Evolutionary conservation across 2,797 vertebrate species (phyloP), one percentile per base, ranked within the genome.

Genomic region (Rhinatrema bivittatum): DNA sequence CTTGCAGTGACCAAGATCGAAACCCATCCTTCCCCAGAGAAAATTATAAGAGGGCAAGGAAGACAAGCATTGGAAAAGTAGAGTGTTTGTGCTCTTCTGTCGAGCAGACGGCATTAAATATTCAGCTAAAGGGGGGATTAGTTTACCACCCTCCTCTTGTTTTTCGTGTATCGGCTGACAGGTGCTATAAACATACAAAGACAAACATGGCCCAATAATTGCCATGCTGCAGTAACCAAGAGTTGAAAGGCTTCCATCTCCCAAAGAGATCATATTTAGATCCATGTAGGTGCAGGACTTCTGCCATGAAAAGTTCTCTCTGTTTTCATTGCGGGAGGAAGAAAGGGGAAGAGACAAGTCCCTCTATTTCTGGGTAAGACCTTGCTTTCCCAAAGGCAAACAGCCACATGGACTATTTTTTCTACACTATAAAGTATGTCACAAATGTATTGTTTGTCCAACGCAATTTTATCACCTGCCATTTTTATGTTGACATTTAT

Each of bases 151-250:
- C 73, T 85, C 79, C 85, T 78, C 86, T 89, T 90, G 87, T 90
- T 90, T 86, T 82, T 83, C 78, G 4, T 88, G 87, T 85, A 87
- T 91, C 68, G 51, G 67, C 81, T 88, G 89, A 87, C 85, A 90
- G 84, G 82, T 84, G 84, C 82, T 86, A 78, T 89, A 91, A 91
- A 90, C 86, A 88, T 82, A 89, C 85, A 88, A 74, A 89, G 87
- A 81, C 76, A 89, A 89, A 88, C 87, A 88, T 56, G 58, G 71
- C 60, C 66, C 62, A 63, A 40, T 48, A 65, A 67, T 65, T 72
- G 45, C 68, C 55, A 39, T 65, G 61, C 65, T 76, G 59, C 50
- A 41, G 29, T 58, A 70, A 64, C 48, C 10, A 12, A 67, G 50
- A 56, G 46, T 60, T 77, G 60, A 75, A 72, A 70, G 65, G 48